Evolutionary conservation across 2,888 invertebrate genomes (phyloP).

Genomic region (Drosophila colorata): DNA sequence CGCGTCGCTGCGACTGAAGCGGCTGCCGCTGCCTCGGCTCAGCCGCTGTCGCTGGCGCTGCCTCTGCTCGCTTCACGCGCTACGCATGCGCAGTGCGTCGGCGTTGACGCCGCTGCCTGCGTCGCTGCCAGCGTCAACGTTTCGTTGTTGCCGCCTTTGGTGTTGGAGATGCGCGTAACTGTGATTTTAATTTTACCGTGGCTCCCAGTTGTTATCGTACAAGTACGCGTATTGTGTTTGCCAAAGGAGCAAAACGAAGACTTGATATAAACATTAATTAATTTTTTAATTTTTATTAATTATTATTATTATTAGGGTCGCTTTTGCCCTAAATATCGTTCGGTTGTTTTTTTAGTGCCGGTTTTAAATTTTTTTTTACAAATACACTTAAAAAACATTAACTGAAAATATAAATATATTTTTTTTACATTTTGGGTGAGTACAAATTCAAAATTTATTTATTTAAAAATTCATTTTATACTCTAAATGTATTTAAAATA

Average conservation of each 20-base stretch:
- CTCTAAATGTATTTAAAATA: no score
- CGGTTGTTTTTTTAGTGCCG: no score
- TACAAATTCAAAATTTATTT: no score
- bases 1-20: constrained; percentile 39
- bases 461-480: no score
- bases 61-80: constrained; percentile 12
- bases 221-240: background rate
- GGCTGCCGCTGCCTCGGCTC: constrained; percentile 6
- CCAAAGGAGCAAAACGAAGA: background rate
- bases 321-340: no score
- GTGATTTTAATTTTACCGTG: constrained; percentile 28
- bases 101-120: constrained; percentile 12
- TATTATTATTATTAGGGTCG: no score
- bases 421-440: no score
- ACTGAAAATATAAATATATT: no score
- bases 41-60: constrained; percentile 23
- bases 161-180: constrained; percentile 47
- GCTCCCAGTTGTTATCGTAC: background rate
- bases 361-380: no score
- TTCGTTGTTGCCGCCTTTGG: constrained; percentile 29
- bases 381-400: no score
- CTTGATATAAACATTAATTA: no score
- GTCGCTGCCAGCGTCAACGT: constrained; percentile 1
- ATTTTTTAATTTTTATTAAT: no score
- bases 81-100: constrained; percentile 60